Base-by-base conservation (phyloP, 2,797 vertebrate genomes). In the Epinephelus malabaricus region DNA sequence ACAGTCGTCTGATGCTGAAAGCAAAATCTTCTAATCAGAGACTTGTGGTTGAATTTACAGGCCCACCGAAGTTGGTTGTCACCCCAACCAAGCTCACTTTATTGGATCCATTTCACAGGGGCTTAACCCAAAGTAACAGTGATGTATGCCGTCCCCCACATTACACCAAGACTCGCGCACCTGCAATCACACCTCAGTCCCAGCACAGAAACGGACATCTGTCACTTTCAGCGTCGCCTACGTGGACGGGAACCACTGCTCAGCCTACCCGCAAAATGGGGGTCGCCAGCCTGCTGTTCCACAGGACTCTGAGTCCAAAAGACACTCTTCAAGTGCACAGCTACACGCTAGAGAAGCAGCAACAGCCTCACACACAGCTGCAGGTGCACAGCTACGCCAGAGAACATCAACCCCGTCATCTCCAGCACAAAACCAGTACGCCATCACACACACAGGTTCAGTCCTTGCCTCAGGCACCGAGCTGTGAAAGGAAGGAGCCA, bases 301-400 rank as follows among this genome's bases (percentile, higher is more conserved):
- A 97, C 83, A 95, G 85, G 83, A 95, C 94, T 47, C 88, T 95
- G 34, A 96, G 95, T 79, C 94, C 96, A 58, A 95, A 95, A 5
- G 95, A 97, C 54, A 92, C 95, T 63, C 90, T 97, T 58, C 96
- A 96, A 7, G 96, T 97, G 11, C 97, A 97, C 61, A 97, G 95
- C 92, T 97, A 96, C 18, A 92, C 95, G 15, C 93, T 87, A 61
- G 97, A 95, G n/a, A 95, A 95, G 3, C 92, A 90, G 77, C 88
- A 59, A 38, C 86, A 91, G 49, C 71, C 83, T 13, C 90, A 78
- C 72, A 89, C 90, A 1, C 93, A 92, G 80, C 91, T 97, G 51
- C 96, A 96, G 10, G 96, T 97, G 13, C 95, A 96, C 89, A 96
- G 94, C 85, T 95, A 95, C 1, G 94, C 92, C 81, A 63, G 77